Conservation (phyloP, 2,888 invertebrate species). For the Amaurobius ferox region DNA sequence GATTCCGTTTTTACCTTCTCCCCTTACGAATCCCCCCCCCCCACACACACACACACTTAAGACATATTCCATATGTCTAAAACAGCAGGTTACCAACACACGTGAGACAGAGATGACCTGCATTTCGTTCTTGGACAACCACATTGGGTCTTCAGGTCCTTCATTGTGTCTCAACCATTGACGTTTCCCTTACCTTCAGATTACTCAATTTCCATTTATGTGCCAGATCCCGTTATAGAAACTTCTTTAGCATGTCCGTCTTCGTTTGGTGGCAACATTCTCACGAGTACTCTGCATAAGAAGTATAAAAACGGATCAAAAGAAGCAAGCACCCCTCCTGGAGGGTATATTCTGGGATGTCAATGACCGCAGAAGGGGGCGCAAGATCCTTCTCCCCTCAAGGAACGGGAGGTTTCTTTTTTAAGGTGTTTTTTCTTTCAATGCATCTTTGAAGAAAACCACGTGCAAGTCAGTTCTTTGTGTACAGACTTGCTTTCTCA, state of each 20-base stretch:
- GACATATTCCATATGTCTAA: slow-evolving; percentile 3
- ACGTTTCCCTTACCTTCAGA: background rate
- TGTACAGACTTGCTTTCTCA: background rate
- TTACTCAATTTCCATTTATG: background rate
- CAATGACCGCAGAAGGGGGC: slow-evolving; percentile 2
- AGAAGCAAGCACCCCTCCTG: background rate
- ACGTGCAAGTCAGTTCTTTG: slow-evolving; percentile 10
- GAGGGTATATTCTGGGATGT: slow-evolving; percentile 12
- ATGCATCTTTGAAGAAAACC: slow-evolving; percentile 7
- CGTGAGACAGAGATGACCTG: slow-evolving; percentile 4
- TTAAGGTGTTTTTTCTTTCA: background rate
- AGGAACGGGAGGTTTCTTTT: slow-evolving; percentile 5
- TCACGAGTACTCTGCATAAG: background rate
- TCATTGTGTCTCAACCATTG: background rate
- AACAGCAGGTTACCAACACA: slow-evolving; percentile 11
- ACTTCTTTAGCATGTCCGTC: slow-evolving; percentile 11
- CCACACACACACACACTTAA: background rate
- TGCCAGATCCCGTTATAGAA: background rate
- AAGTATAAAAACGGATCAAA: slow-evolving; percentile 1
- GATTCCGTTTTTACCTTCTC: background rate
- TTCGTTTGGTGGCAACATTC: background rate
- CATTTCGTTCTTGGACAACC: background rate
- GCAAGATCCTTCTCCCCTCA: background rate
- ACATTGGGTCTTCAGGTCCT: slow-evolving; percentile 11
- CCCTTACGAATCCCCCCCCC: background rate